Conservation (phyloP, 2,797 vertebrate genomes). For the Falco peregrinus region DNA sequence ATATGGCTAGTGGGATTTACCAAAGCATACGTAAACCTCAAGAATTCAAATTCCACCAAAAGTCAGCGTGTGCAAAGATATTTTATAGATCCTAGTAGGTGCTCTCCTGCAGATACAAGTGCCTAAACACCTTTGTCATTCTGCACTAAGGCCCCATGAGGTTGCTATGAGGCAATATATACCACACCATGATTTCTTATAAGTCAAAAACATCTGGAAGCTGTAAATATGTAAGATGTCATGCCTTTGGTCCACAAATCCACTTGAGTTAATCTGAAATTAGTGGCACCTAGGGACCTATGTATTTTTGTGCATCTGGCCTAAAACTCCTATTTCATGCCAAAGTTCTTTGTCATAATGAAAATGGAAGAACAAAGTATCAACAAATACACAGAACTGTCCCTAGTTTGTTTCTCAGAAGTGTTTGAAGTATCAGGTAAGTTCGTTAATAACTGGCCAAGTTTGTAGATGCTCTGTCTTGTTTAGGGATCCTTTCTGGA, state of each 20-base stretch:
- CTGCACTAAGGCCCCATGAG: not conserved
- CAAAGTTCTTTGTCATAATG: not conserved
- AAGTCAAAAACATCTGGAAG: constrained; percentile 28
- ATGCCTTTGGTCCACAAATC: not conserved
- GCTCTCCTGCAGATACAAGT: not conserved
- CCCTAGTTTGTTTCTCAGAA: not conserved
- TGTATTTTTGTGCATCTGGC: not conserved
- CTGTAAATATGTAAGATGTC: not conserved
- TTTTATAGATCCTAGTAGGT: not conserved
- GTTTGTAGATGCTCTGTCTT: not conserved
- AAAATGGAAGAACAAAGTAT: not conserved
- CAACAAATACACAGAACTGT: not conserved
- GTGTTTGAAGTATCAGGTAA: not conserved
- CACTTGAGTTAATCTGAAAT: not conserved
- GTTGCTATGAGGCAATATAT: not conserved
- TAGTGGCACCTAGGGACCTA: not conserved
- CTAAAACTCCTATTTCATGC: not conserved
- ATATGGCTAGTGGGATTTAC: not conserved
- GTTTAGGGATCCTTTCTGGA: not conserved
- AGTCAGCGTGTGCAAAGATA: not conserved
- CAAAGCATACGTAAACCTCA: not conserved
- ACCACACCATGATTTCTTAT: not conserved
- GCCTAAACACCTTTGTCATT: not conserved
- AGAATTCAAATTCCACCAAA: not conserved
- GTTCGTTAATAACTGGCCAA: not conserved